phyloP scores from a whole-genome alignment of 2,113 vertebrate species.

The Sebastes schlegelii region DNA sequence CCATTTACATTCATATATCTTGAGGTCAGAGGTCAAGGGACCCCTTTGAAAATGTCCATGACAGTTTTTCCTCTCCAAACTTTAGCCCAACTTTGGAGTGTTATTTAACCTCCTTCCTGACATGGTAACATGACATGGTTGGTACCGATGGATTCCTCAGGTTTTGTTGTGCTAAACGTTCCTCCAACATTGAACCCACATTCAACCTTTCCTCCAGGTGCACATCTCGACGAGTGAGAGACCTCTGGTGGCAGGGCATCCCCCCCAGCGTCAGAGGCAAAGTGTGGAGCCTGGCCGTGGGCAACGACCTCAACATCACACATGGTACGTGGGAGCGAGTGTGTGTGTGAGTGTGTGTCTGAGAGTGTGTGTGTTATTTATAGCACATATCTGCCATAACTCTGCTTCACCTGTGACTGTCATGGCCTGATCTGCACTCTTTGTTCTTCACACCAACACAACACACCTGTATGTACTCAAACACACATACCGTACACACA shows the following conservation, averaged over 20 bases:
- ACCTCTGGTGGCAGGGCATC: slow-evolving; percentile 94
- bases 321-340: slow-evolving; percentile 81
- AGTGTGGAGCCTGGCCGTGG: slow-evolving; percentile 93
- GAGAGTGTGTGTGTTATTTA: not conserved
- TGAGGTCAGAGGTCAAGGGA: too few species aligned
- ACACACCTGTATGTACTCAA: not conserved
- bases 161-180: not conserved
- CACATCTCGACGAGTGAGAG: slow-evolving; percentile 88
- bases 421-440: not conserved
- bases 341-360: not conserved
- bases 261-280: slow-evolving; percentile 91
- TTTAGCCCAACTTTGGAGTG: too few species aligned
- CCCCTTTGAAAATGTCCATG: too few species aligned
- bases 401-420: not conserved
- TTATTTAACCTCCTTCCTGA: too few species aligned
- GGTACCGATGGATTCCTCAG: too few species aligned
- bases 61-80: too few species aligned
- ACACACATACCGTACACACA: not conserved
- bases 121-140: too few species aligned
- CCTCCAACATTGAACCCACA: slow-evolving; percentile 87
- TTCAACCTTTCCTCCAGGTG: slow-evolving; percentile 81
- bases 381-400: not conserved
- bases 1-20: too few species aligned
- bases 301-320: slow-evolving; percentile 94
- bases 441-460: not conserved